Conservation (phyloP, 2,888 invertebrate genomes). For the Spodoptera picta region DNA sequence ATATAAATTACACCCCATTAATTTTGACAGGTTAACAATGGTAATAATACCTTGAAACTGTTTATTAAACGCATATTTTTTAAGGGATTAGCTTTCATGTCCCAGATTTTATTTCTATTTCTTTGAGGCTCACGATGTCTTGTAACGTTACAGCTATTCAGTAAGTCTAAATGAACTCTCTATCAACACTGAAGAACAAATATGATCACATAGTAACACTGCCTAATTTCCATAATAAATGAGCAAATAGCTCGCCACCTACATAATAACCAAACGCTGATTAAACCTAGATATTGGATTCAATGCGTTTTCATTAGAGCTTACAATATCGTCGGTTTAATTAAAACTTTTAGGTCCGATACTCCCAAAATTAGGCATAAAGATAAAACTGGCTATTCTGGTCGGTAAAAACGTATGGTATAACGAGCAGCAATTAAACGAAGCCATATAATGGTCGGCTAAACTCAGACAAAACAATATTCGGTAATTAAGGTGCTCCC, state of each 20-base stretch:
- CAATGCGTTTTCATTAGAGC: slow-evolving; percentile 31
- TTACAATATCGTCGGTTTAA: slow-evolving; percentile 31
- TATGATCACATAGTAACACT: no score
- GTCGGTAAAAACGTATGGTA: slow-evolving; percentile 27
- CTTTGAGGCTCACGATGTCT: background rate
- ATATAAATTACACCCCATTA: slow-evolving; percentile 44
- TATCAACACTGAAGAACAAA: no score
- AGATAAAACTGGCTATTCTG: slow-evolving; percentile 30
- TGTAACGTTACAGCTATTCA: background rate
- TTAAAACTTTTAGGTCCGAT: slow-evolving; percentile 40
- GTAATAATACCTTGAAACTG: slow-evolving; percentile 36
- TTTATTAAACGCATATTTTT: slow-evolving; percentile 40
- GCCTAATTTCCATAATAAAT: background rate
- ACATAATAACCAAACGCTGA: slow-evolving; percentile 13
- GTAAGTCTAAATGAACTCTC: no score
- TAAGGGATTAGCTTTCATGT: slow-evolving; percentile 24
- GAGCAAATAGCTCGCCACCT: background rate
- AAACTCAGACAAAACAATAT: slow-evolving; percentile 17
- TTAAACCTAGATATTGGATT: slow-evolving; percentile 28
- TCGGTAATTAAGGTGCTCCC: slow-evolving; percentile 10
- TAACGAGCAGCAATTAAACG: slow-evolving; percentile 22
- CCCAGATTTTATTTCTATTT: slow-evolving; percentile 5
- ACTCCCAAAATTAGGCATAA: slow-evolving; percentile 30
- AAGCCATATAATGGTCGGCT: slow-evolving; percentile 11
- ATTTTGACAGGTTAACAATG: slow-evolving; percentile 35